Percentiles rank a stretch among this genome's conserved stretches.
Evolutionary conservation across 1,140 invertebrate genomes (phyloP).

Genomic region (Drosophila repleta): DNA sequence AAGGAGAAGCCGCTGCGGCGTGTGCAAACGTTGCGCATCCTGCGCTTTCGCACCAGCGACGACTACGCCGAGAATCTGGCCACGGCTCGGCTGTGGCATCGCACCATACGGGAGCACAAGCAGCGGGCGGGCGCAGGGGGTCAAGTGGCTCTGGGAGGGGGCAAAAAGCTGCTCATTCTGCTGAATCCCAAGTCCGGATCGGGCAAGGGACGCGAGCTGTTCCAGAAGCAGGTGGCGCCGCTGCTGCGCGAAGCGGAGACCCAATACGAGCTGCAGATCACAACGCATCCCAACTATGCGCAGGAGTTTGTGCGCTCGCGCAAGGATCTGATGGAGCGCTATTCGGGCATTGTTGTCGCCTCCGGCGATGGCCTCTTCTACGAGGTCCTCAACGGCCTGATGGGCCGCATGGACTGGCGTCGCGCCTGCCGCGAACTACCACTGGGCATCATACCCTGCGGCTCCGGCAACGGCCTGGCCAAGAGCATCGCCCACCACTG

Average conservation of each 20-base stretch:
- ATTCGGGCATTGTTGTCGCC: slow-evolving; percentile 90
- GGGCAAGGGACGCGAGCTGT: slow-evolving; percentile 92
- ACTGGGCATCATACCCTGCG: slow-evolving; percentile 95
- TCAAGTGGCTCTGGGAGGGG: background rate
- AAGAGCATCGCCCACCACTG: slow-evolving; percentile 90
- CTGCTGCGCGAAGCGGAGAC: slow-evolving; percentile 94
- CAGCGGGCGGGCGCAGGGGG: background rate
- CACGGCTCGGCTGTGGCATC: slow-evolving; percentile 92
- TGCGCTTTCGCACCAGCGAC: slow-evolving; percentile 91
- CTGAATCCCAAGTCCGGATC: slow-evolving; percentile 97
- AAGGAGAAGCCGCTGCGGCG: slow-evolving; percentile 88
- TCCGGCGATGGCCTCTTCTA: slow-evolving; percentile 97
- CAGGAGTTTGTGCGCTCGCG: slow-evolving; percentile 90
- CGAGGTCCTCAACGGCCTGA: slow-evolving; percentile 96
- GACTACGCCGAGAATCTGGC: slow-evolving; percentile 92
- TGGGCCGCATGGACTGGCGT: slow-evolving; percentile 94
- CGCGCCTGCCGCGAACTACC: slow-evolving; percentile 90
- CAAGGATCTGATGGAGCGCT: slow-evolving; percentile 90
- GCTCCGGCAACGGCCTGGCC: slow-evolving; percentile 97
- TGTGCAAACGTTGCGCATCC: slow-evolving; percentile 91
- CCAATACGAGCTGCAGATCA: slow-evolving; percentile 93
- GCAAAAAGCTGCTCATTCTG: slow-evolving; percentile 88
- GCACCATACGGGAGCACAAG: slow-evolving; percentile 80
- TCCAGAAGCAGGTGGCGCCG: slow-evolving; percentile 92
- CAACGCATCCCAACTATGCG: slow-evolving; percentile 94